Percentiles rank a stretch among this genome's conserved stretches.
phyloP scores from a whole-genome alignment of 2,888 invertebrate species.

The Euplexia lucipara region DNA sequence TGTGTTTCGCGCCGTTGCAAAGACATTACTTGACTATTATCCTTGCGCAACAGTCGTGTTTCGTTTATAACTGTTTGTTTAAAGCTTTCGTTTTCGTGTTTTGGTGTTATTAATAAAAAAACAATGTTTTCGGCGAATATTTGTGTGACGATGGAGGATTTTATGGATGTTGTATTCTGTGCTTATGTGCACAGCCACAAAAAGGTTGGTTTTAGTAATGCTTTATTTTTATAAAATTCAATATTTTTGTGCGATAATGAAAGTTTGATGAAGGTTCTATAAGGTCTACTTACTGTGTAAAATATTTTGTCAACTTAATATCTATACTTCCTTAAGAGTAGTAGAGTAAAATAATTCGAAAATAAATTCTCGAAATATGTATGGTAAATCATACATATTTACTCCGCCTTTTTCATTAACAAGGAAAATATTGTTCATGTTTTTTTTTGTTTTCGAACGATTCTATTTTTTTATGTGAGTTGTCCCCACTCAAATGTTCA shows the following conservation, averaged over 20 bases:
- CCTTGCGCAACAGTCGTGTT: conserved; percentile 53
- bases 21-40: conserved; percentile 47
- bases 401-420: too few species aligned
- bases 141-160: conserved; percentile 83
- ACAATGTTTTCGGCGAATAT: conserved; percentile 83
- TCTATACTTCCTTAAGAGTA: too few species aligned
- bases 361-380: too few species aligned
- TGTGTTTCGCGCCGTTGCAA: conserved; percentile 63
- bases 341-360: too few species aligned
- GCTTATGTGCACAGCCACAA: conserved; percentile 78
- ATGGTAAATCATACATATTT: too few species aligned
- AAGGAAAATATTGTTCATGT: too few species aligned
- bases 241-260: background rate
- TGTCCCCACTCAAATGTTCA: background rate
- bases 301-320: too few species aligned
- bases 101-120: conserved; percentile 42
- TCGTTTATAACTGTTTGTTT: conserved; percentile 22
- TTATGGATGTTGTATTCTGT: conserved; percentile 87
- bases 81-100: conserved; percentile 49
- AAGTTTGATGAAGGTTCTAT: background rate
- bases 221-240: background rate
- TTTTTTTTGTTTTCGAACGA: too few species aligned
- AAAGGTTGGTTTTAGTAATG: conserved; percentile 73
- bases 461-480: too few species aligned
- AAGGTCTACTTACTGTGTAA: too few species aligned